These are phyloP conservation scores for Coccyzus lansbergi DNA, from an alignment of 2,797 vertebrate species.

Conservation along the genomic window DNA sequence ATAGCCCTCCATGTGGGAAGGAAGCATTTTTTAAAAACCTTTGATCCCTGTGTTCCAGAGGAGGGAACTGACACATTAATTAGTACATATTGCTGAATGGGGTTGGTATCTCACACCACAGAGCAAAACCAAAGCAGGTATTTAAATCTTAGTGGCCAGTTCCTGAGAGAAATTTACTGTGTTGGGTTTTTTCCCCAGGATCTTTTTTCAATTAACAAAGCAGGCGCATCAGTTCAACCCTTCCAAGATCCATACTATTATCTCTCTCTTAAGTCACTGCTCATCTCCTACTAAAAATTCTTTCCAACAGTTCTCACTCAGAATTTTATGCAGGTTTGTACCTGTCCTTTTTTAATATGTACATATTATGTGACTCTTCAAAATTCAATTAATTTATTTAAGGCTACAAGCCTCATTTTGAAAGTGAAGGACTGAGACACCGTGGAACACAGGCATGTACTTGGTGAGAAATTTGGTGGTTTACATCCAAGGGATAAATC, in stretches of 20 bases:
- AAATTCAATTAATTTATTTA: not conserved
- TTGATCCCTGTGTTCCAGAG: slow-evolving; percentile 33
- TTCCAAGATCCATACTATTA: not conserved
- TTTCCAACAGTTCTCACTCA: not conserved
- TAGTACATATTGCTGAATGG: not conserved
- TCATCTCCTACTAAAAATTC: not conserved
- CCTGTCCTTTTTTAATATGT: not conserved
- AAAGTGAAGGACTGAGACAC: not conserved
- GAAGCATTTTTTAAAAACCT: slow-evolving; percentile 38
- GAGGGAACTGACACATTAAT: slow-evolving; percentile 3
- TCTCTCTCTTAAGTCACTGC: not conserved
- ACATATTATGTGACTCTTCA: not conserved
- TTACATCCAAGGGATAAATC: not conserved
- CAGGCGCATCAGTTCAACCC: not conserved
- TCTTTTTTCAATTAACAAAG: not conserved
- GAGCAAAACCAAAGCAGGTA: not conserved
- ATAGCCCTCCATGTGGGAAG: slow-evolving; percentile 15
- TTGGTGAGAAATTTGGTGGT: not conserved
- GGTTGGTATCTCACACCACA: not conserved
- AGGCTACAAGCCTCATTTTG: not conserved
- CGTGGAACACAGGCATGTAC: rapidly evolving
- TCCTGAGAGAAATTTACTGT: not conserved
- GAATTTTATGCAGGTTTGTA: not conserved
- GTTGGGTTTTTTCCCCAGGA: rapidly evolving
- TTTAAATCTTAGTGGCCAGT: not conserved